Evolutionary conservation across 2,797 vertebrate species (phyloP), one percentile per base, ranked within the genome.

Genomic region (Pseudomugil gertrudae): DNA sequence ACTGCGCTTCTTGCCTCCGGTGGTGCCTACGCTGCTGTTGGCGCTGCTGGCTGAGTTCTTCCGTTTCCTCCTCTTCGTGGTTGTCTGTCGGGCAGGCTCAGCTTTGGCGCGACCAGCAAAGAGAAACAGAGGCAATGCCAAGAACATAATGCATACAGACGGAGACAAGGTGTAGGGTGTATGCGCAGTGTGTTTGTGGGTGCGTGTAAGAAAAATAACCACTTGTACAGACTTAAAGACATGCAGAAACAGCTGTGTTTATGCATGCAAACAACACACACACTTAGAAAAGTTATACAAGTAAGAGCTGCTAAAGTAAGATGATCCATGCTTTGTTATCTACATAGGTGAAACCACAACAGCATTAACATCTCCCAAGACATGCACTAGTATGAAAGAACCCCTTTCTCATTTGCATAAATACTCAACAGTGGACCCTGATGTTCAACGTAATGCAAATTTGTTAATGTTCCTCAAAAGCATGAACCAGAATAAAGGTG

Each of bases 41-140:
- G 96, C 96, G 87, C 95, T 98, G 95, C 96, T 97, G 55, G 96
- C 97, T 0, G 98, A 99, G 90, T 98, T 99, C 96, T 99, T 99
- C 89, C 98, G 95, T 96, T 99, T 99, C 84, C 98, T 97, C 93
- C 98, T 93, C 92, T 99, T 99, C 57, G 96, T 97, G 75, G 97
- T 96, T 0, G 96, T 96, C 93, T 97, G 97, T 94, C 96, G 95
- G 93, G 97, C 96, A 63, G 97, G 96, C 93, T 99, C 98, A 95
- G 95, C 96, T 96, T 93, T 92, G 86, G 90, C 90, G 27, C 91
- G 89, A 80, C 91, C 88, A 82, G 88, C 85, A 89, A 84, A 84
- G 67, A 85, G 67, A 90, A 91, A 88, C 83, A 91, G 81, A 89
- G 85, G 89, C 84, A 58, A 86, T 65, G 85, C 86, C 87, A 88